Percentiles rank a stretch among this genome's conserved stretches.
phyloP scores from a whole-genome alignment of 1,140 invertebrate species.

The Vanessa atalanta region DNA sequence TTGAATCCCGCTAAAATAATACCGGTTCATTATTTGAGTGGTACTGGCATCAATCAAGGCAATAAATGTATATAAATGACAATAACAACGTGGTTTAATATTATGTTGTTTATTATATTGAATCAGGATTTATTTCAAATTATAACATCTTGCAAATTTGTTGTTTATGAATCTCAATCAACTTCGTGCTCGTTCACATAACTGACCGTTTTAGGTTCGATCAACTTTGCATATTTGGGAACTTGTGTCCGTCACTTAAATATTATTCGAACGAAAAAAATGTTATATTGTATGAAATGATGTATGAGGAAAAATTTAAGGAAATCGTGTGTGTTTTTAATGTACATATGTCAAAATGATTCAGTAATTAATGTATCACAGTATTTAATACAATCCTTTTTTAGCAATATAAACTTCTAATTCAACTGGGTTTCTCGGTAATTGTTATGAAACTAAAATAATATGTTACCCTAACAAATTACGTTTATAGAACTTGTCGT shows the following conservation, averaged over 20 bases:
- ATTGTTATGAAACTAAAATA: too few relatives aligned
- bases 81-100: not conserved
- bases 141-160: not conserved
- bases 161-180: slow-evolving; percentile 26
- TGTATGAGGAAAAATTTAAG: not conserved
- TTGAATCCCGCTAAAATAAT: not conserved
- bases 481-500: not conserved
- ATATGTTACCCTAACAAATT: not conserved
- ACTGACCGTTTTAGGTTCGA: slow-evolving; percentile 46
- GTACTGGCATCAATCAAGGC: not conserved
- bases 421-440: too few relatives aligned
- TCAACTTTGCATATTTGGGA: slow-evolving; percentile 61
- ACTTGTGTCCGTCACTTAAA: slow-evolving; percentile 33
- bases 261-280: slow-evolving; percentile 28
- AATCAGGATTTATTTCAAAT: not conserved
- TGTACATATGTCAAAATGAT: not conserved
- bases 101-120: too few relatives aligned
- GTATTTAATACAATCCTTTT: not conserved
- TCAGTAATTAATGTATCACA: not conserved
- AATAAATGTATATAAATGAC: not conserved
- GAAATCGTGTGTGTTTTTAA: slow-evolving; percentile 13
- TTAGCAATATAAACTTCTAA: too few relatives aligned
- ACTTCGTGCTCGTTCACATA: slow-evolving; percentile 29
- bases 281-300: not conserved
- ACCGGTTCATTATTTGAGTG: not conserved